phyloP scores from a whole-genome alignment of 2,797 vertebrate genomes.

The Gobio occitaniae region DNA sequence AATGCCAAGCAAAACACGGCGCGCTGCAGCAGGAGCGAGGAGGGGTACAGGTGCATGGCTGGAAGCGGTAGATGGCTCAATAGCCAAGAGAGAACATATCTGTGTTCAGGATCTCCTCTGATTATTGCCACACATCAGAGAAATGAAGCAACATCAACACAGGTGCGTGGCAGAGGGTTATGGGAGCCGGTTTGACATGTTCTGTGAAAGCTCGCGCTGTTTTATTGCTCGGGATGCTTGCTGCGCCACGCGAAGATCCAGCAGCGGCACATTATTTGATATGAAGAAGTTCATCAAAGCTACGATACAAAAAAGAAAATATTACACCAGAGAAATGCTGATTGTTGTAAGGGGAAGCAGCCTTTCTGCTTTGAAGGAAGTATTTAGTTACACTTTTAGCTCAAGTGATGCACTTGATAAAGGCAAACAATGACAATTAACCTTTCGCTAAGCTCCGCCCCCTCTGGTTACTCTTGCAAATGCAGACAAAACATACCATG shows the following conservation, averaged over 20 bases:
- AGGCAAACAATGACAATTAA: conserved; percentile 45
- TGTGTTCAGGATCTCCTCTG: conserved; percentile 69
- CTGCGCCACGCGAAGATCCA: background rate
- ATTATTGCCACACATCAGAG: conserved; percentile 71
- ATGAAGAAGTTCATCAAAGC: conserved; percentile 40
- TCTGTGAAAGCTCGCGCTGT: background rate
- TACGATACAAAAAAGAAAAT: conserved; percentile 24
- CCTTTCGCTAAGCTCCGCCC: background rate
- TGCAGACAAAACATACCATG: background rate
- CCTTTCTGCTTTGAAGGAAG: background rate
- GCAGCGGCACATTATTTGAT: conserved; percentile 13
- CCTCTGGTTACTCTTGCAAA: background rate
- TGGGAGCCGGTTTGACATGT: conserved; percentile 51
- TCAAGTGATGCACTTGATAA: background rate
- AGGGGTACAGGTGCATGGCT: conserved; percentile 81
- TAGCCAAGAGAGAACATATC: conserved; percentile 67
- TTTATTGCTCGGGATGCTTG: conserved; percentile 22
- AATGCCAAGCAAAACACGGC: conserved; percentile 74
- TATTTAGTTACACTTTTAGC: background rate
- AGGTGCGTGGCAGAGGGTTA: conserved; percentile 58
- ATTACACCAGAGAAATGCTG: conserved; percentile 15
- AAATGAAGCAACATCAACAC: conserved; percentile 70
- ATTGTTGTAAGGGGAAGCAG: conserved; percentile 23
- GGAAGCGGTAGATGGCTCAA: conserved; percentile 72
- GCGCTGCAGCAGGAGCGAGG: conserved; percentile 48